phyloP scores from a whole-genome alignment of 2,888 invertebrate genomes.

The Cristatella mucedo region DNA sequence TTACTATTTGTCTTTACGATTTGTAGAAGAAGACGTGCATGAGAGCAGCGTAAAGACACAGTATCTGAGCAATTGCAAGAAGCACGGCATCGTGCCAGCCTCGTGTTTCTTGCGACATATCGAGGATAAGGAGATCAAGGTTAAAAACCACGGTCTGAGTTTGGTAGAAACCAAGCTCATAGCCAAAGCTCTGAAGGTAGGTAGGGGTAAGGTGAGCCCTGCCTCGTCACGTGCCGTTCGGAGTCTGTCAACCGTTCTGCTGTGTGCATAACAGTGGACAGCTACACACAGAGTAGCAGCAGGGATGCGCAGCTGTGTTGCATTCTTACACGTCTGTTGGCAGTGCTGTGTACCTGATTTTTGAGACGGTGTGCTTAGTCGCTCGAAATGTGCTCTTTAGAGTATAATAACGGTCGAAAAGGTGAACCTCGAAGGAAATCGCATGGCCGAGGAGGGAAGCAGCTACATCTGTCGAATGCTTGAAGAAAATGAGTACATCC shows the following conservation, averaged over 20 bases:
- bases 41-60: conserved; percentile 19
- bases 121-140: conserved; percentile 22
- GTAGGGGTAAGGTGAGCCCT: too few relatives aligned
- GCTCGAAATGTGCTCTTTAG: conserved; percentile 16
- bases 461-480: conserved; percentile 24
- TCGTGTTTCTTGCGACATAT: conserved; percentile 31
- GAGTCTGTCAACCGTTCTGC: neutral
- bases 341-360: too few relatives aligned
- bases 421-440: conserved; percentile 27
- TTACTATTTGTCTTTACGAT: too few relatives aligned
- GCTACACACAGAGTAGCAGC: too few relatives aligned
- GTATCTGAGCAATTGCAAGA: conserved; percentile 26
- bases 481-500: conserved; percentile 29
- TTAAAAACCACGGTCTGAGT: conserved; percentile 29
- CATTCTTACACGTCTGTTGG: too few relatives aligned
- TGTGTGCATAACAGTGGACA: neutral
- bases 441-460: conserved; percentile 24
- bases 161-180: conserved; percentile 24
- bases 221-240: neutral
- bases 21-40: conserved; percentile 14
- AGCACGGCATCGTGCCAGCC: conserved; percentile 27
- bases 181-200: conserved; percentile 25
- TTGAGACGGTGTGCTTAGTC: too few relatives aligned
- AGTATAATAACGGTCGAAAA: conserved; percentile 24
- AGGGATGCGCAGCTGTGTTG: too few relatives aligned